Base-by-base conservation (phyloP, 2,113 vertebrate species). In the Peromyscus leucopus region DNA sequence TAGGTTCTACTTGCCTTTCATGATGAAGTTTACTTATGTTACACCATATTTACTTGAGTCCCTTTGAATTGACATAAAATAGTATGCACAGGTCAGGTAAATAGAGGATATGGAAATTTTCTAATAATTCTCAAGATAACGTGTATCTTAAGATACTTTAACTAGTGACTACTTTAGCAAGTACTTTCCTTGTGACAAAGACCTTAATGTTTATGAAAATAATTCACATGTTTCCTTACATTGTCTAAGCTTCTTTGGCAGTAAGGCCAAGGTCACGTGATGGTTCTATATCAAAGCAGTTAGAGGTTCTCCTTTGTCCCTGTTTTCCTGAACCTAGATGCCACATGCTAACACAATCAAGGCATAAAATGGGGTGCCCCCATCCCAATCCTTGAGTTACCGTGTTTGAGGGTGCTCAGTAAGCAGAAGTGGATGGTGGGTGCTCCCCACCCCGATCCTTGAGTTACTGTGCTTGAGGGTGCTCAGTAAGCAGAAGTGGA, bases 1-100 rank as follows among this genome's bases (percentile, higher is more conserved):
- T 82, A 69, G 2, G 48, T 61, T 93, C 3, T 94, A 74, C 96
- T 95, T 90, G 79, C 63, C 61, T 63, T 92, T 88, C 2, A 63
- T 67, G 71, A 61, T n/a, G 0, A 36, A 95, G 57, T 93, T 61
- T 79, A 94, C 91, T 96, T 86, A 79, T 39, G 2, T 89, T 91
- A n/a, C 1, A 79, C 26, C 17, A 7, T 65, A 16, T 90, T 97
- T 67, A 80, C 72, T 71, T 86, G 51, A 65, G 22, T 96, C 89
- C 28, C 72, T 74, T 97, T 87, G 55, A 97, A 78, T 26, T 69
- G 71, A 65, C 51, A 4, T 82, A 19, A 67, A 75, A 79, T 39
- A 92, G 17, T 91, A 69, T 39, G 57, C 42, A 87, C 0, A 28
- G 59, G 10, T 79, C 90, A 93, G 48, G 69, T 80, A 67, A 33